A percentile compares a stretch with the other conserved stretches of the same genome.
These are phyloP conservation scores for Pinna nobilis DNA, from an alignment of 1,140 invertebrate species.

Conservation along the genomic window DNA sequence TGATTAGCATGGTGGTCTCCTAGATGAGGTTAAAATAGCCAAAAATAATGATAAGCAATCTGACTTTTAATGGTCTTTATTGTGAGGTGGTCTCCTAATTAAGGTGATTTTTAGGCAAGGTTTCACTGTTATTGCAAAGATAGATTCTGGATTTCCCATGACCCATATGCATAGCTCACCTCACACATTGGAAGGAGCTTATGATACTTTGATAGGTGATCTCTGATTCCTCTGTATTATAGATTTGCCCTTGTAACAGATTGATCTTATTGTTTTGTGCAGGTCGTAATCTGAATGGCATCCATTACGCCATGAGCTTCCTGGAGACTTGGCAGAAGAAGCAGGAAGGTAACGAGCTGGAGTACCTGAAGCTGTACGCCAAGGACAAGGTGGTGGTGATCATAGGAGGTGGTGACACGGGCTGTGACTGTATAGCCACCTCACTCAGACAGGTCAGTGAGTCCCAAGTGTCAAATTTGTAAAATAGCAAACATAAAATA, in stretches of 20 bases:
- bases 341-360: slow-evolving; percentile 80
- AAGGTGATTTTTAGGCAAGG: too few species aligned
- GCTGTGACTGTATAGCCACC: slow-evolving; percentile 99
- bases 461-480: neutral
- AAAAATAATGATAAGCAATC: too few species aligned
- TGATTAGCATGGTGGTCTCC: too few species aligned
- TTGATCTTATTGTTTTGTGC: slow-evolving; percentile 73
- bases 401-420: slow-evolving; percentile 99
- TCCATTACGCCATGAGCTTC: slow-evolving; percentile 99
- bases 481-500: too few species aligned
- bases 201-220: too few species aligned
- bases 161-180: neutral
- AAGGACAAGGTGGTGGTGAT: slow-evolving; percentile 97
- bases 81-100: too few species aligned
- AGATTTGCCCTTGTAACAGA: neutral
- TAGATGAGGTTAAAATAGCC: too few species aligned
- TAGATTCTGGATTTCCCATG: too few species aligned
- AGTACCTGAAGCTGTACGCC: slow-evolving; percentile 82
- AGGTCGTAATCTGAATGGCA: slow-evolving; percentile 90
- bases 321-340: slow-evolving; percentile 98
- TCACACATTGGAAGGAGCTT: too few species aligned
- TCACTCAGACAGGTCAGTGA: slow-evolving; percentile 88
- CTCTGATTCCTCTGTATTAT: neutral
- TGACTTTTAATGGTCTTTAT: too few species aligned
- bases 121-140: too few species aligned